A percentile compares a stretch with the other conserved stretches of the same genome.
Conservation (phyloP, 2,888 invertebrate species). For the Sarcophaga rosellei region DNA sequence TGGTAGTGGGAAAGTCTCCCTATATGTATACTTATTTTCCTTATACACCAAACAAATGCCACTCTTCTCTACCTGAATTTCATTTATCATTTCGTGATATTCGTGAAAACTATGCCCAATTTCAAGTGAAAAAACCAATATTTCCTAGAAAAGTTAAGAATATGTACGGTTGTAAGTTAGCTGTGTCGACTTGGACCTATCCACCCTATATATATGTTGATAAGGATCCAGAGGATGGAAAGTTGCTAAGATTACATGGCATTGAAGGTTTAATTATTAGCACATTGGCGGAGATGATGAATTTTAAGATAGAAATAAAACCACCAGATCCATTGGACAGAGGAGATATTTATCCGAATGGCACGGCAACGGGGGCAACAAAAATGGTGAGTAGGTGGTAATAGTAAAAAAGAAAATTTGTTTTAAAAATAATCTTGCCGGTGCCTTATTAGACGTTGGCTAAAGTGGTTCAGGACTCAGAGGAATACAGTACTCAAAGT, state of each 20-base stretch:
- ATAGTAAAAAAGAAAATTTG: background rate
- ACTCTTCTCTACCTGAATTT: slow-evolving; percentile 72
- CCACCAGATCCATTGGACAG: slow-evolving; percentile 65
- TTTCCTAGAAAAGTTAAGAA: slow-evolving; percentile 75
- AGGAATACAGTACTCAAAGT: too few species aligned
- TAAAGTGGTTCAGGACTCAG: too few species aligned
- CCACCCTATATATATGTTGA: slow-evolving; percentile 74
- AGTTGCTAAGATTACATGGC: slow-evolving; percentile 71
- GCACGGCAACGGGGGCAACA: slow-evolving; percentile 76
- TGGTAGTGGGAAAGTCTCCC: slow-evolving; percentile 70
- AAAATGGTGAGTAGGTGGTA: slow-evolving; percentile 72
- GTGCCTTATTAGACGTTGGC: too few species aligned
- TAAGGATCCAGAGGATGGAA: slow-evolving; percentile 48
- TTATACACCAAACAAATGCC: slow-evolving; percentile 73
- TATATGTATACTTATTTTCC: slow-evolving; percentile 77
- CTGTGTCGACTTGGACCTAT: slow-evolving; percentile 73
- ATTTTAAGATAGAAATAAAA: slow-evolving; percentile 74
- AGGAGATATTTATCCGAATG: slow-evolving; percentile 74
- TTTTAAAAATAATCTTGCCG: background rate
- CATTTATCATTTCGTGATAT: slow-evolving; percentile 72
- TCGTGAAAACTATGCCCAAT: slow-evolving; percentile 41
- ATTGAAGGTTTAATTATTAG: slow-evolving; percentile 76
- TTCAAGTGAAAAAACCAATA: slow-evolving; percentile 62
- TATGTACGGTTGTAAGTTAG: slow-evolving; percentile 76
- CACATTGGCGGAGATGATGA: slow-evolving; percentile 75